phyloP scores from a whole-genome alignment of 1,140 invertebrate genomes.

The Orussus abietinus region DNA sequence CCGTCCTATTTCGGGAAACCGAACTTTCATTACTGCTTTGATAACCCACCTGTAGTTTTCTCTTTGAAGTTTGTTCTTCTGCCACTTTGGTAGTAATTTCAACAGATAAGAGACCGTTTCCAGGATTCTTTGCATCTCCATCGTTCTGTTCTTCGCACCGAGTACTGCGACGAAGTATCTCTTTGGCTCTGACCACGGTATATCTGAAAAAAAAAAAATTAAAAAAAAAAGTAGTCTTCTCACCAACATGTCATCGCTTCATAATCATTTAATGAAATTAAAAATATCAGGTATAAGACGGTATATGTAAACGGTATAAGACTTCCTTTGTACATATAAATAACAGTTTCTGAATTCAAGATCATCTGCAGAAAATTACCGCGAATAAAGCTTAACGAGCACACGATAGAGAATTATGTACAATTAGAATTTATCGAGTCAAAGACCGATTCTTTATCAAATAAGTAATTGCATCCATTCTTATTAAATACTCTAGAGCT shows the following conservation, averaged over 20 bases:
- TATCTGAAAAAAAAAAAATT: conserved; percentile 17
- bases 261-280: too few species aligned
- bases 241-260: too few species aligned
- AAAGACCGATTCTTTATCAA: too few species aligned
- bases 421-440: too few species aligned
- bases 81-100: conserved; percentile 15
- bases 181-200: conserved; percentile 24
- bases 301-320: background rate
- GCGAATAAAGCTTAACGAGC: too few species aligned
- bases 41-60: conserved; percentile 11
- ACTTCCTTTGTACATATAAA: conserved; percentile 8
- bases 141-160: conserved; percentile 4
- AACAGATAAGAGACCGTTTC: conserved; percentile 11
- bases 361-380: too few species aligned
- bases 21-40: conserved; percentile 19
- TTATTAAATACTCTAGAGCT: too few species aligned
- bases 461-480: too few species aligned
- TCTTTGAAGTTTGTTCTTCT: conserved; percentile 9
- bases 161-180: conserved; percentile 23
- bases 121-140: conserved; percentile 14
- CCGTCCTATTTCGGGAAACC: conserved; percentile 8
- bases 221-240: too few species aligned
- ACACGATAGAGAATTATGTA: too few species aligned
- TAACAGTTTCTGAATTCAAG: background rate
- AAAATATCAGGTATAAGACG: background rate